Percentiles rank a stretch among this genome's conserved stretches.
phyloP scores from a whole-genome alignment of 1,140 invertebrate species.

The Leucophenga varia region DNA sequence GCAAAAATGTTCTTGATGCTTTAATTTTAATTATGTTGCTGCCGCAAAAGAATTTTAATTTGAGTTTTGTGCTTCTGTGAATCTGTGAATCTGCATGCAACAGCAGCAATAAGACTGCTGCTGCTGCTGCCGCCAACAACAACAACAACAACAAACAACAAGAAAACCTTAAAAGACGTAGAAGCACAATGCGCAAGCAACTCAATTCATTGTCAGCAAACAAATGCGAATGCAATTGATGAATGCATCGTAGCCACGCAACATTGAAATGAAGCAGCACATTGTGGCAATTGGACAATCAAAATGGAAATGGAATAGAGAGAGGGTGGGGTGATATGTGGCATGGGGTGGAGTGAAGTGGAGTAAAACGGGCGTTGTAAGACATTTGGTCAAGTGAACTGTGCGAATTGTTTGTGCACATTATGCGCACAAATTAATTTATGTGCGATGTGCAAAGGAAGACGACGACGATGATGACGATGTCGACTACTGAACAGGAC shows the following conservation, averaged over 20 bases:
- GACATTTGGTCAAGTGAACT: too few relatives aligned
- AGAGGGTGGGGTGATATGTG: constrained; percentile 11
- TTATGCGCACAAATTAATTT: constrained; percentile 52
- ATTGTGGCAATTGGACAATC: too few relatives aligned
- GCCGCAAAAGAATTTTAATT: constrained; percentile 41
- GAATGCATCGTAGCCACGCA: constrained; percentile 48
- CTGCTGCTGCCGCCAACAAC: background rate
- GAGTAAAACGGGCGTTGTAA: too few relatives aligned
- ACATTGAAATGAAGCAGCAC: too few relatives aligned
- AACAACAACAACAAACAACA: too few relatives aligned
- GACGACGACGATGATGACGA: background rate
- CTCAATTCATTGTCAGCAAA: constrained; percentile 56
- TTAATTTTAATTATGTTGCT: constrained; percentile 40
- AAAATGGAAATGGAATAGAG: too few relatives aligned
- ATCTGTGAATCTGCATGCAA: background rate
- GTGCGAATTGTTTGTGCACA: too few relatives aligned
- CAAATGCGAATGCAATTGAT: constrained; percentile 47
- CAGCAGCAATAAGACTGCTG: background rate
- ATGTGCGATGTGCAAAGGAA: background rate
- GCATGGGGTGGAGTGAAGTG: too few relatives aligned
- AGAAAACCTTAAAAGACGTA: too few relatives aligned
- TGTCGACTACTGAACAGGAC: too few relatives aligned
- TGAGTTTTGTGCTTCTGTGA: constrained; percentile 17
- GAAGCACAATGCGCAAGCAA: constrained; percentile 19
- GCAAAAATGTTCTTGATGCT: too few relatives aligned